phyloP scores from a whole-genome alignment of 2,888 invertebrate species.

The Lymantria dispar region DNA sequence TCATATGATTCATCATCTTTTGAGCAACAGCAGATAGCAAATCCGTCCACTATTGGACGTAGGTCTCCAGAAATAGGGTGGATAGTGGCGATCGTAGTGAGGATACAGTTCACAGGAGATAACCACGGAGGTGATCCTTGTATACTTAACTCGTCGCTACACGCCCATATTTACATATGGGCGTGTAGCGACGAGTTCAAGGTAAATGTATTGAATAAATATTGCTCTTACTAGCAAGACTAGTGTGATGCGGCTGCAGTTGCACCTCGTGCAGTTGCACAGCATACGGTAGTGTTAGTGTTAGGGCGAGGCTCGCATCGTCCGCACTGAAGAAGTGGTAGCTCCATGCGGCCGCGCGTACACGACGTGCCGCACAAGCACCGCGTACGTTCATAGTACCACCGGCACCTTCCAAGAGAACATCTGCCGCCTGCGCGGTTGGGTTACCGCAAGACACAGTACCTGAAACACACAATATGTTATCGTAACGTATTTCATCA shows the following conservation, averaged over 20 bases:
- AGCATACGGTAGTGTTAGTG: constrained; percentile 93
- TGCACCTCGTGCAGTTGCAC: constrained; percentile 94
- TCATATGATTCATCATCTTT: too few relatives aligned
- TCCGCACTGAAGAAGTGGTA: constrained; percentile 96
- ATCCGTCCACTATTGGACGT: too few relatives aligned
- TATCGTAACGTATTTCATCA: too few relatives aligned
- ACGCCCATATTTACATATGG: too few relatives aligned
- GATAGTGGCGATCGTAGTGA: too few relatives aligned
- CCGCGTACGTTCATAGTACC: constrained; percentile 86
- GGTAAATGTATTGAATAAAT: too few relatives aligned
- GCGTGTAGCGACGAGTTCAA: too few relatives aligned
- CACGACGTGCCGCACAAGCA: constrained; percentile 89
- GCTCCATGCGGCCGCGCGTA: constrained; percentile 96
- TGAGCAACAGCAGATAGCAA: too few relatives aligned
- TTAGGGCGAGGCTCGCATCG: constrained; percentile 93
- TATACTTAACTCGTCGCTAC: neutral
- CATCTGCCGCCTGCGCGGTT: constrained; percentile 94
- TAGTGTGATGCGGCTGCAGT: constrained; percentile 92
- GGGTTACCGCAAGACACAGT: constrained; percentile 91
- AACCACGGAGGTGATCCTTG: too few relatives aligned
- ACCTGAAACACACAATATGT: constrained; percentile 51
- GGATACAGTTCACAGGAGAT: too few relatives aligned
- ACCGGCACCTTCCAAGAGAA: constrained; percentile 88
- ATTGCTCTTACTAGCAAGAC: constrained; percentile 85
- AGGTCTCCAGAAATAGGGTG: too few relatives aligned